Percentiles rank a stretch among this genome's conserved stretches.
phyloP scores from a whole-genome alignment of 2,888 invertebrate genomes.

The Melangyna quadrimaculata region DNA sequence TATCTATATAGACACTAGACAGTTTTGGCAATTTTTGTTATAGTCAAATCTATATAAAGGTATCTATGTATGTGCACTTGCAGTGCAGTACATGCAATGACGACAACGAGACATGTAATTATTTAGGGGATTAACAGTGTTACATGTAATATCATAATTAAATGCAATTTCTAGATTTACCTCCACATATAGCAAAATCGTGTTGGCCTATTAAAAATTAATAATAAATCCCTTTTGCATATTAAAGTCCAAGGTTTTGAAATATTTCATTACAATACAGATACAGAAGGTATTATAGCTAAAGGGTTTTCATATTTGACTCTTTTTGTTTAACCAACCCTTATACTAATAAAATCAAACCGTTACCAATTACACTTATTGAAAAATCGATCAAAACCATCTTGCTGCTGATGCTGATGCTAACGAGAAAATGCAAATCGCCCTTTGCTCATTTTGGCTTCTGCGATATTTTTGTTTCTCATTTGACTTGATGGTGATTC shows the following conservation, averaged over 20 bases:
- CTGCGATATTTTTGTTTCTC: conserved; percentile 36
- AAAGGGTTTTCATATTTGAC: no score
- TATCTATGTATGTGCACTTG: neutral
- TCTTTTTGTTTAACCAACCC: no score
- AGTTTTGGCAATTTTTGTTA: neutral
- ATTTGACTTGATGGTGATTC: conserved; percentile 17
- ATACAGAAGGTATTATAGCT: no score
- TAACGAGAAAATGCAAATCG: conserved; percentile 49
- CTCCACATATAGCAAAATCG: neutral
- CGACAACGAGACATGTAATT: conserved; percentile 57
- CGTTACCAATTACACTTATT: neutral
- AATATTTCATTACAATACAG: no score
- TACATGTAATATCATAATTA: conserved; percentile 56
- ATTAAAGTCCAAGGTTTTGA: neutral
- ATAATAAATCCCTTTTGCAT: conserved; percentile 11
- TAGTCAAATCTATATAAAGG: neutral
- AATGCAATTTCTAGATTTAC: conserved; percentile 25
- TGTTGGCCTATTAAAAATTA: conserved; percentile 29
- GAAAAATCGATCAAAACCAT: neutral
- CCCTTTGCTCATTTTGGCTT: neutral
- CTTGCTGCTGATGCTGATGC: neutral
- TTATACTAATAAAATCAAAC: no score
- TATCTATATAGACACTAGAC: neutral
- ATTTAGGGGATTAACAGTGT: conserved; percentile 62
- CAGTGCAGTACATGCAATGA: neutral